A percentile compares a stretch with the other conserved stretches of the same genome.
Evolutionary conservation across 2,113 vertebrate species (phyloP).

Genomic region (Labeo catla): DNA sequence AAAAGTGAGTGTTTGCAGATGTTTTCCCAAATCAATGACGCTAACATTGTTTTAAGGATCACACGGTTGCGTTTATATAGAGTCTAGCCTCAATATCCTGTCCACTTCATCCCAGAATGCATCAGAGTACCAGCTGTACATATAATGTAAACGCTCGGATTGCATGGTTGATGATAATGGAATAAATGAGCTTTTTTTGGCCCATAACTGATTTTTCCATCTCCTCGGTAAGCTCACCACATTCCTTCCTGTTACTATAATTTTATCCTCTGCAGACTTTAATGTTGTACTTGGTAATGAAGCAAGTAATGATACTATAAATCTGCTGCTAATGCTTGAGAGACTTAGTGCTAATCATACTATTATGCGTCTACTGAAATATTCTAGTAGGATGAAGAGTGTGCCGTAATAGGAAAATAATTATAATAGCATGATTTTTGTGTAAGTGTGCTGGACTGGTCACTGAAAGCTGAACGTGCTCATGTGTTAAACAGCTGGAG

Average conservation of each 20-base stretch:
- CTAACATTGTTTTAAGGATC: not conserved
- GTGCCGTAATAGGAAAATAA: constrained; percentile 5
- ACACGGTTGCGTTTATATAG: not conserved
- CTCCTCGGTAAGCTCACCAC: constrained; percentile 13
- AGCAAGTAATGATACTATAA: constrained; percentile 45
- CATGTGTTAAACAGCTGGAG: constrained; percentile 10
- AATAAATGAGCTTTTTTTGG: constrained; percentile 38
- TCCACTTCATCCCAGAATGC: not conserved
- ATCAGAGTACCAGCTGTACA: constrained; percentile 22
- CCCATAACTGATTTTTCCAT: constrained; percentile 30
- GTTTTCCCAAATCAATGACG: not conserved
- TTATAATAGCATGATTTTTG: not conserved
- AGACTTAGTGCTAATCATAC: constrained; percentile 22
- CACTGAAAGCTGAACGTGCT: not conserved
- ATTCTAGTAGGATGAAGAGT: not conserved
- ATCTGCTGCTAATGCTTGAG: constrained; percentile 32
- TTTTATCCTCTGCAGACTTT: constrained; percentile 36
- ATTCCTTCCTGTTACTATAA: constrained; percentile 37
- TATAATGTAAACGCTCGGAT: constrained; percentile 10
- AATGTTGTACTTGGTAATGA: constrained; percentile 45
- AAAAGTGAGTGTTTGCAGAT: constrained; percentile 76
- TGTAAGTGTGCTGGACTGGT: not conserved
- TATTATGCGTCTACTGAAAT: constrained; percentile 20
- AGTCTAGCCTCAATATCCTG: not conserved
- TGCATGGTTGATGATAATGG: constrained; percentile 36